Evolutionary conservation across 1,140 invertebrate species (phyloP).

Genomic region (Drosophila bocqueti): DNA sequence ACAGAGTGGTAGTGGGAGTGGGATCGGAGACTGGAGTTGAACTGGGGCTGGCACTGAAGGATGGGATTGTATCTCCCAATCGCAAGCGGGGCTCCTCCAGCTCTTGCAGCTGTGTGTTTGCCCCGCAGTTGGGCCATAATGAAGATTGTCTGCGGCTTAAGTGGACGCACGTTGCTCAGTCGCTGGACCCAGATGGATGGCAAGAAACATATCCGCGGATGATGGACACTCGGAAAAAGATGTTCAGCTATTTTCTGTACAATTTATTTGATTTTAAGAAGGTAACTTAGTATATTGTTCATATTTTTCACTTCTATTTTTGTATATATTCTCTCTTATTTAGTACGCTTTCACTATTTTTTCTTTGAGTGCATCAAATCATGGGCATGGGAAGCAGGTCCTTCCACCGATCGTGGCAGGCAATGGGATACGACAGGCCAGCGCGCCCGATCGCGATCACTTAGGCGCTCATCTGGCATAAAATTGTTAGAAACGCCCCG

Average conservation of each 20-base stretch:
- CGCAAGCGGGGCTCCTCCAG: constrained; percentile 37
- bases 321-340: background rate
- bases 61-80: constrained; percentile 47
- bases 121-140: constrained; percentile 78
- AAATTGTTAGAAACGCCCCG: constrained; percentile 84
- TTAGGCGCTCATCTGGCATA: constrained; percentile 84
- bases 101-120: constrained; percentile 60
- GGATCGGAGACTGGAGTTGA: constrained; percentile 15
- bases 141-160: constrained; percentile 83
- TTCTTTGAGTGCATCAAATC: constrained; percentile 10
- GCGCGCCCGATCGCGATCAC: constrained; percentile 71
- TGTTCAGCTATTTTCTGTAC: background rate
- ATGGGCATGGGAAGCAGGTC: constrained; percentile 27
- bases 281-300: no score
- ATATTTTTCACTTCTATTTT: background rate
- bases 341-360: background rate
- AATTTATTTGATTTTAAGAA: no score
- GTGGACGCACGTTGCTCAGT: constrained; percentile 74
- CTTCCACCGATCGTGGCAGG: constrained; percentile 14
- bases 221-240: constrained; percentile 16
- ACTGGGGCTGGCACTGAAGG: constrained; percentile 23
- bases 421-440: constrained; percentile 45
- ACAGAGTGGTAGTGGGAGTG: constrained; percentile 25
- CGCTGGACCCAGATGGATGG: constrained; percentile 33
- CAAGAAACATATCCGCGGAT: constrained; percentile 11